phyloP scores from a whole-genome alignment of 2,113 vertebrate species.

The Aleadryas rufinucha region DNA sequence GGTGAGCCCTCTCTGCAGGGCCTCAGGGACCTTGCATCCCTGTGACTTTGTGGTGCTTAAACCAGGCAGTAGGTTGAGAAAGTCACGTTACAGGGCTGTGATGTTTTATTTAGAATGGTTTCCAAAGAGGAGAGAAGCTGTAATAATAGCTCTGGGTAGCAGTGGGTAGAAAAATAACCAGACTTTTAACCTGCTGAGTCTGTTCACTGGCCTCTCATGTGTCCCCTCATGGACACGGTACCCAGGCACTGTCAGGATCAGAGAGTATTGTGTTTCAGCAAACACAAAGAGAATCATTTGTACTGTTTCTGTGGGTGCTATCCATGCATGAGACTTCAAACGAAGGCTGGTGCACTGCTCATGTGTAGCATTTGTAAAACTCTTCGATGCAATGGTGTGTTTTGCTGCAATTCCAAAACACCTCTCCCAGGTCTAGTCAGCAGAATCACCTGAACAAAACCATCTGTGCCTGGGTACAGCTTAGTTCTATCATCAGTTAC shows the following conservation, averaged over 20 bases:
- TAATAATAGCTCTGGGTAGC: not conserved
- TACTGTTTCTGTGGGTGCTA: not conserved
- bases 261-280: not conserved
- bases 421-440: not conserved
- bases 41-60: not conserved
- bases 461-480: not conserved
- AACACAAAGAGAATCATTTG: not conserved
- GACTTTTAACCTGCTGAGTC: not conserved
- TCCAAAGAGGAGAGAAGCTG: not conserved
- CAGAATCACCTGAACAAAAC: not conserved
- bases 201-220: not conserved
- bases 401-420: not conserved
- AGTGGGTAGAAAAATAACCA: not conserved
- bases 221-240: not conserved
- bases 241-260: not conserved
- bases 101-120: not conserved
- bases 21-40: not conserved
- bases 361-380: not conserved
- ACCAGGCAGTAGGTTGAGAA: not conserved
- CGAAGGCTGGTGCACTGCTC: not conserved
- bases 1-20: not conserved
- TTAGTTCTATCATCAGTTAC: not conserved
- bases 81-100: not conserved
- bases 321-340: not conserved
- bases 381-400: fast-evolving